These are phyloP conservation scores for Eupithecia subumbrata DNA, from an alignment of 2,888 invertebrate genomes.

Conservation along the genomic window DNA sequence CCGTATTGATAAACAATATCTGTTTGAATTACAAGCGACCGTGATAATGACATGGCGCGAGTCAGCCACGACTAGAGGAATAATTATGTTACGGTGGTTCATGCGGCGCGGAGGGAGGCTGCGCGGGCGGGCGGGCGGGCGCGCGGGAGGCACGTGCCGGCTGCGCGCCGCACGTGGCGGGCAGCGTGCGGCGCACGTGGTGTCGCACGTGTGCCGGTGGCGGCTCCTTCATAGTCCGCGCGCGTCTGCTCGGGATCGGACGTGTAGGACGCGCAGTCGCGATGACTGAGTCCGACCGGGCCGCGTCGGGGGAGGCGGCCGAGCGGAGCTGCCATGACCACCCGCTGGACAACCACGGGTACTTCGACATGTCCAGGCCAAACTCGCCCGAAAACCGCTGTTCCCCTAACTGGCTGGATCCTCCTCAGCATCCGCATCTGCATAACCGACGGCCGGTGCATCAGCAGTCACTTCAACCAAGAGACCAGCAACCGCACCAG, in stretches of 20 bases:
- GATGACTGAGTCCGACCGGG: constrained; percentile 64
- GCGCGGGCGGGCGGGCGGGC: neutral
- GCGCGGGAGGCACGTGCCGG: constrained; percentile 9
- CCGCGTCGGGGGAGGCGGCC: constrained; percentile 66
- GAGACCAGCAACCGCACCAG: too few relatives aligned
- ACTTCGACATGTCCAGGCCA: constrained; percentile 80
- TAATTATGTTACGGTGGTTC: neutral
- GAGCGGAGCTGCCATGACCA: constrained; percentile 59
- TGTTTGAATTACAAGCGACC: neutral
- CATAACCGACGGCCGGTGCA: neutral
- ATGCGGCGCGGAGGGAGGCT: neutral
- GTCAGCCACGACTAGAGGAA: neutral
- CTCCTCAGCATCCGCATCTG: constrained; percentile 12
- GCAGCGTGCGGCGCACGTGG: constrained; percentile 54
- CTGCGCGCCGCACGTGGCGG: constrained; percentile 19
- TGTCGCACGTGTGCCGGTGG: constrained; percentile 62
- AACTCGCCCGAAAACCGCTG: neutral
- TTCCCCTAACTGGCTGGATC: constrained; percentile 16
- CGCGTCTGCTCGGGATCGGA: constrained; percentile 70
- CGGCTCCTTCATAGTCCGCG: constrained; percentile 70
- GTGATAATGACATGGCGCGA: neutral
- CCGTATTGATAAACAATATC: neutral
- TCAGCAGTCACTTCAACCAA: too few relatives aligned
- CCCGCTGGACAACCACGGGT: constrained; percentile 81
- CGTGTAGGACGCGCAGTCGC: too few relatives aligned